Evolutionary conservation across 1,140 invertebrate species (phyloP).

Genomic region (Gonioctena quinquepunctata): DNA sequence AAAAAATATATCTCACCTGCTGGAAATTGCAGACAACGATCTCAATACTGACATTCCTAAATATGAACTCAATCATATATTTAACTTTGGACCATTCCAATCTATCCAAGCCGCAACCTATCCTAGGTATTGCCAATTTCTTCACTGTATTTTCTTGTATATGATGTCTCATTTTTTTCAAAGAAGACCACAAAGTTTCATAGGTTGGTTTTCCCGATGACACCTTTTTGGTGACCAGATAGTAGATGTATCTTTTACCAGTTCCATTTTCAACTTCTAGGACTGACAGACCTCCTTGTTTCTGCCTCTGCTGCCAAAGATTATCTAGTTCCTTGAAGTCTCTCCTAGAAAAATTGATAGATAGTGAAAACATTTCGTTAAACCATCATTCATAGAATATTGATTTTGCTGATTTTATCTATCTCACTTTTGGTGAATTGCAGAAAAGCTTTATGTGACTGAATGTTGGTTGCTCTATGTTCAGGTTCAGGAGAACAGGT

Average conservation of each 20-base stretch:
- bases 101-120: conserved; percentile 68
- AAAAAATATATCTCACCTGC: not conserved
- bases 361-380: too few species aligned
- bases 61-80: conserved; percentile 58
- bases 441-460: too few species aligned
- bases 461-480: too few species aligned
- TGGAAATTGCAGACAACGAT: conserved; percentile 58
- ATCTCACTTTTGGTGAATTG: too few species aligned
- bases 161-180: conserved; percentile 56
- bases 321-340: not conserved
- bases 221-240: not conserved
- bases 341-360: too few species aligned
- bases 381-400: too few species aligned
- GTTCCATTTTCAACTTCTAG: not conserved
- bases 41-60: conserved; percentile 56
- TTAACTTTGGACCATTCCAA: conserved; percentile 64
- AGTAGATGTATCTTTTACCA: not conserved
- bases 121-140: conserved; percentile 63
- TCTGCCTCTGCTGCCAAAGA: not conserved
- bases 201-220: conserved; percentile 38
- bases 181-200: conserved; percentile 53
- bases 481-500: too few species aligned
- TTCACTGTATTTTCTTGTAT: conserved; percentile 53
- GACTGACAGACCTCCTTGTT: not conserved
- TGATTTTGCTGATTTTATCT: too few species aligned